Evolutionary conservation across 2,113 vertebrate genomes (phyloP).

Genomic region (Lampris megalopsis): DNA sequence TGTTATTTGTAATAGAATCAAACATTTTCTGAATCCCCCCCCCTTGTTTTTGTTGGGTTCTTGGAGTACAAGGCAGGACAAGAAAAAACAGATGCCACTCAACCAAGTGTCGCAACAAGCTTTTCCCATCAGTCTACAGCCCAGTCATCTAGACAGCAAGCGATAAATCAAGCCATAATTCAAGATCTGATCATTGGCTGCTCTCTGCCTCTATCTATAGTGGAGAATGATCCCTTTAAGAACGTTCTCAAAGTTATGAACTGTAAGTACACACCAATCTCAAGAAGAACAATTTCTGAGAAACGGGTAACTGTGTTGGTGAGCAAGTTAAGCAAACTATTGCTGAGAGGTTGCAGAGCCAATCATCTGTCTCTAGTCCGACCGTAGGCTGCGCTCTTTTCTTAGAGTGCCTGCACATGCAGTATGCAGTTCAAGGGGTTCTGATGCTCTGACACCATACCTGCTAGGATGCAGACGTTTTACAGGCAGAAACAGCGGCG

Average conservation of each 20-base stretch:
- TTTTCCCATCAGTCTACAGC: constrained; percentile 7
- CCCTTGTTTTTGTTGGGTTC: constrained; percentile 13
- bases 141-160: constrained; percentile 16
- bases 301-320: constrained; percentile 22
- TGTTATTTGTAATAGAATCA: not conserved
- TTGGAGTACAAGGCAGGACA: constrained; percentile 25
- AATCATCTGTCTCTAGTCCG: constrained; percentile 16
- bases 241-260: constrained; percentile 4
- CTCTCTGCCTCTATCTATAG: constrained; percentile 21
- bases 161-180: constrained; percentile 18
- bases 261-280: constrained; percentile 19
- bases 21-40: not conserved
- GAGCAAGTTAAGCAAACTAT: constrained; percentile 18
- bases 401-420: constrained; percentile 31
- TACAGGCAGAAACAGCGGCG: constrained; percentile 19
- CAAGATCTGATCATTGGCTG: constrained; percentile 26
- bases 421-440: not conserved
- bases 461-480: constrained; percentile 21
- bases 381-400: constrained; percentile 22
- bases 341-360: constrained; percentile 17
- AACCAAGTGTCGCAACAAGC: constrained; percentile 5
- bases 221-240: not conserved
- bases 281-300: constrained; percentile 26
- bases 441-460: not conserved
- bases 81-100: constrained; percentile 13